These are phyloP conservation scores for Phalacrocorax carbo DNA, from an alignment of 2,113 vertebrate genomes.

Conservation along the genomic window DNA sequence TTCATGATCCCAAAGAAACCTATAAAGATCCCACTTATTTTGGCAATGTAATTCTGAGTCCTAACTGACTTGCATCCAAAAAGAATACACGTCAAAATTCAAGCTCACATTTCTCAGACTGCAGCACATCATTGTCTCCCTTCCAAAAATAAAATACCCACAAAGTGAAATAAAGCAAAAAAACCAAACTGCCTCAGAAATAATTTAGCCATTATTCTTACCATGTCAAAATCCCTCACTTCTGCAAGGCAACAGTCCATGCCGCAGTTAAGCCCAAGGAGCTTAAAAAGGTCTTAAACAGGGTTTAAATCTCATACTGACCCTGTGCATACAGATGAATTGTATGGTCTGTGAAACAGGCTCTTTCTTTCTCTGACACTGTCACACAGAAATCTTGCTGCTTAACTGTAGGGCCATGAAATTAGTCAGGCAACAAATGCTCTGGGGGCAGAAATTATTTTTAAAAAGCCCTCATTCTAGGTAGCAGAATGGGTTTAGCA, in stretches of 20 bases:
- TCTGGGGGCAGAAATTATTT: background rate
- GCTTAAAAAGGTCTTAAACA: constrained; percentile 16
- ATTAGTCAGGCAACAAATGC: background rate
- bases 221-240: background rate
- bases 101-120: background rate
- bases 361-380: background rate
- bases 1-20: background rate
- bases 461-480: background rate
- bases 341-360: background rate
- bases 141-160: background rate
- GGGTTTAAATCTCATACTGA: background rate
- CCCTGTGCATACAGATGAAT: background rate
- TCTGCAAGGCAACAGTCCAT: background rate
- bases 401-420: background rate
- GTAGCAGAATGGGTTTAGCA: background rate
- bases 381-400: background rate
- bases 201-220: background rate
- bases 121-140: background rate
- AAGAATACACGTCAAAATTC: background rate
- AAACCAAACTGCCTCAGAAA: background rate
- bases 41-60: background rate
- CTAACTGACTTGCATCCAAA: background rate
- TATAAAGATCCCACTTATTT: background rate
- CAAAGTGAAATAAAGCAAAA: background rate
- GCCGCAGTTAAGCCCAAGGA: background rate